Evolutionary conservation across 2,113 vertebrate species (phyloP), one percentile per base, ranked within the genome.

Genomic region (Chroicocephalus ridibundus): DNA sequence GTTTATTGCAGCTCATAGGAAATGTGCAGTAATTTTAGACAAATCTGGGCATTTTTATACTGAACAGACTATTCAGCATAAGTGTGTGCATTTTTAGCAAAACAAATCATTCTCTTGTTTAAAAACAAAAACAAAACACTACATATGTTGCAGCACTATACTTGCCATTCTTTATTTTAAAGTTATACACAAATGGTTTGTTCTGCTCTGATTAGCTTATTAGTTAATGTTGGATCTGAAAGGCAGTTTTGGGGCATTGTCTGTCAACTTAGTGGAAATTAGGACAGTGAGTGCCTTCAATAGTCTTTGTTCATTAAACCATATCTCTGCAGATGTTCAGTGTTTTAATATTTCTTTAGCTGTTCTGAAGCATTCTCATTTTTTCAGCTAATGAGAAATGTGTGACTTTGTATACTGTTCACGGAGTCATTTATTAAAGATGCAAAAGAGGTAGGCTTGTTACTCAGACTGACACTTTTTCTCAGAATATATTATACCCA

Each of bases 141-240:
- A 40, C 86, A 91, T 96, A 96, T 97, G 80, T 86, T 90, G 22
- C 88, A 92, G 82, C 94, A 81, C 91, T 32, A 22, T 88, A 94
- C 54, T 91, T 97, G 90, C 55, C 86, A 75, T 94, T 97, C 88
- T 96, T 84, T 97, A 70, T 94, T 97, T 97, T 96, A 87, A 97
- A 97, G 91, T 96, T 95, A 94, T 88, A 97, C 60, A 79, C 89
- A 96, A 97, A 97, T 92, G 96, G 91, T 87, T 97, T 97, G 96
- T 98, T 98, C 97, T 98, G 98, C 98, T 98, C 98, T 98, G 95
- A 98, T 98, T 98, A 98, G 96, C 97, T 98, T 98, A 98, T 98
- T 98, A 97, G 97, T 98, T 97, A 96, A 96, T 98, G 97, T 93
- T 97, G 96, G 94, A 97, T 98, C 92, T 98, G 96, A 97, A 98